These are phyloP conservation scores for Girardinichthys multiradiatus DNA, from an alignment of 2,113 vertebrate species.

Conservation along the genomic window DNA sequence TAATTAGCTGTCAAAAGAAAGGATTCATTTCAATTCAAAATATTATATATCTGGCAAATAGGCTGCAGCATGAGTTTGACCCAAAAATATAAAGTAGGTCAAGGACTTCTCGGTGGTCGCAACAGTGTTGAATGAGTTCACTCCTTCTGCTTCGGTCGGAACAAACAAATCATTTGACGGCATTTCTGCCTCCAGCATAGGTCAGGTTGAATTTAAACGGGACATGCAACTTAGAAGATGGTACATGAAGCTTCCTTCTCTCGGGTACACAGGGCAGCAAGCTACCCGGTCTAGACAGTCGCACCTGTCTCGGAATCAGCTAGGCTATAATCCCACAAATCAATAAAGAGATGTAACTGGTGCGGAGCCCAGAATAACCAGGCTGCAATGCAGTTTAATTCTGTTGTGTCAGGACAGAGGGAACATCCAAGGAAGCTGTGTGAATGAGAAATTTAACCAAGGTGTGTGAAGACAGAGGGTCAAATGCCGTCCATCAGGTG, in stretches of 20 bases:
- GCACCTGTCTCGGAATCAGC: conserved; percentile 46
- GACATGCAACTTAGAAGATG: conserved; percentile 1
- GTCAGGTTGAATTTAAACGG: not conserved
- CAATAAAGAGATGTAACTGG: conserved; percentile 44
- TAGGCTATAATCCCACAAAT: conserved; percentile 54
- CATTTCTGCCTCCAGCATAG: not conserved
- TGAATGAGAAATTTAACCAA: conserved; percentile 43
- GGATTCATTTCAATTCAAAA: not conserved
- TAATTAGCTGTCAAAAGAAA: not conserved
- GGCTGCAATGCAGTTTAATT: conserved; percentile 56
- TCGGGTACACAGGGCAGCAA: conserved; percentile 3
- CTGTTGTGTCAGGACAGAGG: conserved; percentile 43
- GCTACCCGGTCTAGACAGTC: conserved; percentile 43
- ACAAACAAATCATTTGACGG: conserved; percentile 35
- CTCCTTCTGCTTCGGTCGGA: conserved; percentile 38
- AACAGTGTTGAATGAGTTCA: conserved; percentile 13
- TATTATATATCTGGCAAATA: conserved; percentile 13
- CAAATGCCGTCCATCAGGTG: conserved; percentile 46
- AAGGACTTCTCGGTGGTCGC: conserved; percentile 56
- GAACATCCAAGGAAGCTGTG: conserved; percentile 38
- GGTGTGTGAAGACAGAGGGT: conserved; percentile 53
- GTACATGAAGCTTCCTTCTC: conserved; percentile 4
- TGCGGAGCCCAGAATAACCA: conserved; percentile 50
- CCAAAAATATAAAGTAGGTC: conserved; percentile 65
- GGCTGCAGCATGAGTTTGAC: conserved; percentile 33